A percentile compares a stretch with the other conserved stretches of the same genome.
Evolutionary conservation across 2,113 vertebrate genomes (phyloP).

Genomic region (Fregetta grallaria): DNA sequence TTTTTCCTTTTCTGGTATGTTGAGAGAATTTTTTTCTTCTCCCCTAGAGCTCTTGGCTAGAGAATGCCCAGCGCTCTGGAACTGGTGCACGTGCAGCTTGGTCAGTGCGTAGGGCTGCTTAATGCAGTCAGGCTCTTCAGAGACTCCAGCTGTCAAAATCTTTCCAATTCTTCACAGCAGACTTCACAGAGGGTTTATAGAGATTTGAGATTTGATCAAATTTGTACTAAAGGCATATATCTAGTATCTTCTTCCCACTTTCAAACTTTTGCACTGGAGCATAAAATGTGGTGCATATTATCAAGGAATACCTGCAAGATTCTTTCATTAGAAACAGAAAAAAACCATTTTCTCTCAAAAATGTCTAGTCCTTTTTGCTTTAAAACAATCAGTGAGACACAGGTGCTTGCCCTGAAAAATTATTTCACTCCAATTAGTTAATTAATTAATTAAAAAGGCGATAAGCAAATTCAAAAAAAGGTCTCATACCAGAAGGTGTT

Average conservation of each 20-base stretch:
- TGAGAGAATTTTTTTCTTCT: not conserved
- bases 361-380: not conserved
- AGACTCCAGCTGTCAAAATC: conserved; percentile 49
- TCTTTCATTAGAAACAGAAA: not conserved
- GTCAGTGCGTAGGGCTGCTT: not conserved
- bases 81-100: not conserved
- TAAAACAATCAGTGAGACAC: not conserved
- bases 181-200: not conserved
- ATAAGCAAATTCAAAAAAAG: not conserved
- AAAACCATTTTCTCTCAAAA: not conserved
- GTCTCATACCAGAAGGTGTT: not conserved
- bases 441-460: not conserved
- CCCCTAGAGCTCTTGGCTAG: not conserved
- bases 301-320: not conserved
- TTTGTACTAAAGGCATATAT: conserved; percentile 25
- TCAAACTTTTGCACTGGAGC: not conserved
- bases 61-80: not conserved
- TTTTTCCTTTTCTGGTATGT: not conserved
- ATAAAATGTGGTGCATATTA: not conserved
- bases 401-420: not conserved
- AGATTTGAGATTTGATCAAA: conserved; percentile 23
- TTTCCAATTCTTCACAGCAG: conserved; percentile 1
- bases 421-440: not conserved
- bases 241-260: not conserved
- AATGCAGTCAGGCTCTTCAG: conserved; percentile 26